Conservation (phyloP, 2,797 vertebrate species). For the Gymnopithys bicolor region DNA sequence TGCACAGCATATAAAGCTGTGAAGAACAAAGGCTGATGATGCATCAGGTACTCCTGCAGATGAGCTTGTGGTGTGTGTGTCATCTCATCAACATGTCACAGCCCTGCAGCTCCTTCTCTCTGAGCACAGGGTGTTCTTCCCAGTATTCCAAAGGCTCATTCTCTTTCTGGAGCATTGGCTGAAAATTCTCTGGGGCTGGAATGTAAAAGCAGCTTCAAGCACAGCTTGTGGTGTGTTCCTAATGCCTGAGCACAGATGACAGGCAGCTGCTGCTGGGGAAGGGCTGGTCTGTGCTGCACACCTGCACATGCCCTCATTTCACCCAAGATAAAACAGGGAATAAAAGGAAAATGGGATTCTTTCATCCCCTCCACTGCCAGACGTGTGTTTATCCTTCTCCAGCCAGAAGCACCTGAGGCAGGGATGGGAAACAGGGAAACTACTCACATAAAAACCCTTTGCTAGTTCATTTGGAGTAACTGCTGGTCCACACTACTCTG, state of each 20-base stretch:
- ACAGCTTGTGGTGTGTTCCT: neutral
- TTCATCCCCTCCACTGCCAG: neutral
- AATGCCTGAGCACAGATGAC: neutral
- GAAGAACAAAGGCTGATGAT: conserved; percentile 10
- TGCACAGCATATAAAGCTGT: neutral
- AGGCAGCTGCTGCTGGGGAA: neutral
- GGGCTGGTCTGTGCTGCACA: neutral
- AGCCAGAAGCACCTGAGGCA: neutral
- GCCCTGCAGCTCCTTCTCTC: neutral
- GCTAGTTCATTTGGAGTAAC: neutral
- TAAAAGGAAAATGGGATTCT: neutral
- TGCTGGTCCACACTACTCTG: neutral
- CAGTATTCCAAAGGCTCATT: neutral
- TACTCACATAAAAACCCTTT: neutral
- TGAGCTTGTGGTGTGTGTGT: neutral
- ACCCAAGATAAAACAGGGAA: neutral
- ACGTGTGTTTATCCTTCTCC: neutral
- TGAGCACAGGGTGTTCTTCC: neutral
- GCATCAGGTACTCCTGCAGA: neutral
- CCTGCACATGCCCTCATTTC: neutral
- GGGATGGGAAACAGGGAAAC: neutral
- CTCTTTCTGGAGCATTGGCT: neutral
- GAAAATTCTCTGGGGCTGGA: neutral
- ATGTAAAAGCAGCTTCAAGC: neutral
- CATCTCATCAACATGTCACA: neutral